Evolutionary conservation across 2,888 invertebrate genomes (phyloP), one percentile per base, ranked within the genome.

Genomic region (Trimorus sp.): DNA sequence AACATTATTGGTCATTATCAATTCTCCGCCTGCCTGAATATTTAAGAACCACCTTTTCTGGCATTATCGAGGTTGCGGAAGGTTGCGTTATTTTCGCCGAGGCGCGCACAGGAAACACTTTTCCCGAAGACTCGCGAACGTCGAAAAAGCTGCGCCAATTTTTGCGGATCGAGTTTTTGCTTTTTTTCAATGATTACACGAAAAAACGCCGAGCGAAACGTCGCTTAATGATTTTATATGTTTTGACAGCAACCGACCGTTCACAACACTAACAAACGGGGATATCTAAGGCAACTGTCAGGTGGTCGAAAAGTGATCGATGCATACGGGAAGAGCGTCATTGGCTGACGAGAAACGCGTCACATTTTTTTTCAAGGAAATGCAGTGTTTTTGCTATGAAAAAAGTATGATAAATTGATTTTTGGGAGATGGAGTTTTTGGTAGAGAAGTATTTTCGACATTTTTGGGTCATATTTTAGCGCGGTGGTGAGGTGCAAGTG

Each of bases 241-340:
- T 58, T 65, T 77, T 77, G 65, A 65, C 70, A 70, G 65, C 65
- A 69, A 69, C 69, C 40, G 76, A 69, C 49, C 36, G 45, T 58
- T 40, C 58, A 63, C 58, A 70, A 77, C 58, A 77, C 58, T 63
- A 70, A 70, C 70, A 70, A 65, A 65, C 45, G 40, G 48, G n/a
- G 56, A 77, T 77, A 63, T 63, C 77, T 77, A 77, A 77, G 77
- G 77, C 65, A 77, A 77, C 77, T 58, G 69, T 38, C 49, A 69
- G 69, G 70, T 77, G 49, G 54, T 66, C 45, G 58, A 68, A 68
- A 71, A 42, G 6, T 14, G 36, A 70, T 70, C 70, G 51, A 70
- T 70, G 12, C 7, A 37, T 40, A 1, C 8, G 36, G 38, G 38
- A 58, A n/a, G 11, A 11, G 12, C 36, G 51, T 53, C 51, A 53